Evolutionary conservation across 2,113 vertebrate species (phyloP), one percentile per base, ranked within the genome.

Genomic region (Henicopernis longicauda): DNA sequence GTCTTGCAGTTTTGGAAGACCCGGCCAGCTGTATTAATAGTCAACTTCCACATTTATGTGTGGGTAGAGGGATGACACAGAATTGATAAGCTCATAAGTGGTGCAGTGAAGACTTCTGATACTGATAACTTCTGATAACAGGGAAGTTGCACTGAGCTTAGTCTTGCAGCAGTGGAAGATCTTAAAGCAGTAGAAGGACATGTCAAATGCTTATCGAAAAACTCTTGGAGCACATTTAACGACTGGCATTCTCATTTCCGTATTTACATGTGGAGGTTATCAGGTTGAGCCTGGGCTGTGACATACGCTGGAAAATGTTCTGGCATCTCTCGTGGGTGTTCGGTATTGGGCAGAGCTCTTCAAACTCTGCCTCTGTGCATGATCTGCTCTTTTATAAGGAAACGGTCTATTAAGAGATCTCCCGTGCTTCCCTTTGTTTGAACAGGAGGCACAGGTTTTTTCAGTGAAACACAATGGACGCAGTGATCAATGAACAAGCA

Each of bases 21-120:
- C 31, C 17, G 77, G 78, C 70, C 62, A 70, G 73, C 78, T 88
- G 66, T 54, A 49, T 89, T 94, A 91, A 79, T 95, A 85, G 77
- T 94, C 70, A 87, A 3, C 82, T 93, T 95, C 49, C 63, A 86
- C 71, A 6, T 40, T 77, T 72, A 22, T 86, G 78, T 55, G 93
- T 95, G 74, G 85, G 66, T 54, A 73, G 90, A 91, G 58, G 90
- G 92, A 93, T 96, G 95, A 89, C 91, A 65, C 89, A 87, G 82
- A 31, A 36, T 77, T 82, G 78, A 62, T 91, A 72, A 59, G 34
- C 74, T 93, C 3, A 0, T 76, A 72, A 95, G 78, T 62, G 55
- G 38, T 89, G 86, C 77, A 62, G 72, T 23, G 44, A 57, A 88
- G 95, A 65, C 54, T 95, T 95, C 27, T 91, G 78, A 29, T 94